These are phyloP conservation scores for Eupeodes corollae DNA, from an alignment of 1,140 invertebrate genomes.

Conservation along the genomic window DNA sequence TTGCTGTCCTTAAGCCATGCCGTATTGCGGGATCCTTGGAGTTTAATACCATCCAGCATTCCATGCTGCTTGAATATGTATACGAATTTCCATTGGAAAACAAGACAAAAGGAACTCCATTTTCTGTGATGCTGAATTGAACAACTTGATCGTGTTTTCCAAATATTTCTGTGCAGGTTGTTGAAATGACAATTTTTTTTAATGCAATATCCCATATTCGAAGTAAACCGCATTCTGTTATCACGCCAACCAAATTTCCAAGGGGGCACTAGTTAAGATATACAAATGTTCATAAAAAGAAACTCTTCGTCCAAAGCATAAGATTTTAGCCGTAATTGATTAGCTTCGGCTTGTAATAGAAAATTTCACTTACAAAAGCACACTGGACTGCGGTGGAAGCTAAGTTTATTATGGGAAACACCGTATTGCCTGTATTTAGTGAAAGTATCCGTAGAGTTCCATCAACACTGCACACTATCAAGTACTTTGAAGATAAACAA, in stretches of 20 bases:
- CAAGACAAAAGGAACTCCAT: constrained; percentile 27
- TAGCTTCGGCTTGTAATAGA: background rate
- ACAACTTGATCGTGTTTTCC: constrained; percentile 17
- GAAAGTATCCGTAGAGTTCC: constrained; percentile 26
- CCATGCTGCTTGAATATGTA: constrained; percentile 22
- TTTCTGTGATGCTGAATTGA: constrained; percentile 30
- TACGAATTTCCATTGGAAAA: constrained; percentile 29
- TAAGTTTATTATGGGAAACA: constrained; percentile 28
- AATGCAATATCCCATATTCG: constrained; percentile 27
- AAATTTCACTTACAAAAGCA: constrained; percentile 24
- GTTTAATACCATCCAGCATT: constrained; percentile 32
- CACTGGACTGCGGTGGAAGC: constrained; percentile 24
- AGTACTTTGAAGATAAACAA: constrained; percentile 31
- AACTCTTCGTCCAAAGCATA: background rate
- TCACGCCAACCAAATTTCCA: constrained; percentile 23
- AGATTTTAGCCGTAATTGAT: background rate
- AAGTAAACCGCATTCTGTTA: constrained; percentile 27
- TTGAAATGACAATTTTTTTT: constrained; percentile 11
- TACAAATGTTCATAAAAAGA: background rate
- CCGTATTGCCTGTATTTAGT: constrained; percentile 22
- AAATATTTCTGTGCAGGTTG: constrained; percentile 23
- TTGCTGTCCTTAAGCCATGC: constrained; percentile 22
- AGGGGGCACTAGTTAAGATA: constrained; percentile 18
- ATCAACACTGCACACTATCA: constrained; percentile 30
- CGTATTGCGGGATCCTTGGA: constrained; percentile 31